phyloP scores from a whole-genome alignment of 2,797 vertebrate species.

The Pseudochaenichthys georgianus region DNA sequence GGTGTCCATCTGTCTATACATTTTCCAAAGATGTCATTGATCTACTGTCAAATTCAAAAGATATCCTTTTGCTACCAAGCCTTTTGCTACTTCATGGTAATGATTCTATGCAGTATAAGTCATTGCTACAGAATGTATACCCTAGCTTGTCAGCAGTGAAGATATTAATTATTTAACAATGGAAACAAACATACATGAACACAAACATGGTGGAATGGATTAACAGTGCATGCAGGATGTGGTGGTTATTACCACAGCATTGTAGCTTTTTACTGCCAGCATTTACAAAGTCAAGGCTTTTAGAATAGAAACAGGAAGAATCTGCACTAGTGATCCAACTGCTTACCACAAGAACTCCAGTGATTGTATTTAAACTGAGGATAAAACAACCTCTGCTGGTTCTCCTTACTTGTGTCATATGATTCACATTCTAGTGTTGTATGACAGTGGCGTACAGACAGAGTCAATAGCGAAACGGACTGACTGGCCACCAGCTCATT shows the following conservation, averaged over 20 bases:
- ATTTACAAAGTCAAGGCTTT: constrained; percentile 20
- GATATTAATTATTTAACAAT: neutral
- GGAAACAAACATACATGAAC: neutral
- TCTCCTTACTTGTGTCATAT: neutral
- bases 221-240: constrained; percentile 30
- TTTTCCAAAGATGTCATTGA: constrained; percentile 26
- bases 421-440: neutral
- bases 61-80: neutral
- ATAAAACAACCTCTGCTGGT: neutral
- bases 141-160: neutral
- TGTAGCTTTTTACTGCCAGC: constrained; percentile 25
- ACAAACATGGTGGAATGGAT: neutral
- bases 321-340: constrained; percentile 10
- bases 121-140: neutral
- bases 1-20: constrained; percentile 51
- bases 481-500: constrained; percentile 71
- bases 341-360: constrained; percentile 25
- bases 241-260: constrained; percentile 6
- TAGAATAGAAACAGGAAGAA: constrained; percentile 11
- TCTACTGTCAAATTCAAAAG: constrained; percentile 31
- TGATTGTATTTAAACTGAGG: neutral
- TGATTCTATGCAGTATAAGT: constrained; percentile 5
- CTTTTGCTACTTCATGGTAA: neutral
- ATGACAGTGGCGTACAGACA: constrained; percentile 65
- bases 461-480: constrained; percentile 71